phyloP scores from a whole-genome alignment of 1,140 invertebrate species.

The Drosophila elegans region DNA sequence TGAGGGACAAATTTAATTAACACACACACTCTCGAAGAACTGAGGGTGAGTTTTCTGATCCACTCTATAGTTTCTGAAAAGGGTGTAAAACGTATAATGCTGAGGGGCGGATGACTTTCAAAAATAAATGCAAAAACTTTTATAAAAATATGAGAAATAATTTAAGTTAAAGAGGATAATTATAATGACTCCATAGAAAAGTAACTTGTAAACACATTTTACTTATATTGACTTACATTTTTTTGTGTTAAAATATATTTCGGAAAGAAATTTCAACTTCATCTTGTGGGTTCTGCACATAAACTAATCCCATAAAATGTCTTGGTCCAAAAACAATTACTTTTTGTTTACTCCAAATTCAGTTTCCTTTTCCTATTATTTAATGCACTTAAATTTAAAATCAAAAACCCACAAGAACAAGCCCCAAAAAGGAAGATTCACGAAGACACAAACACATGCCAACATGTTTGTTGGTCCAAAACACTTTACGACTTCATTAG shows the following conservation, averaged over 20 bases:
- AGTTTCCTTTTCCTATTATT: constrained; percentile 44
- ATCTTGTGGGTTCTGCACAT: background rate
- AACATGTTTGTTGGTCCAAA: constrained; percentile 54
- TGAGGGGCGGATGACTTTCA: background rate
- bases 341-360: constrained; percentile 18
- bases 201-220: too few species aligned
- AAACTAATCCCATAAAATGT: constrained; percentile 21
- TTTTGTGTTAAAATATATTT: too few species aligned
- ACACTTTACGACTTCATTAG: constrained; percentile 75
- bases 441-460: constrained; percentile 38
- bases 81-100: constrained; percentile 26
- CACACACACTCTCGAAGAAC: background rate
- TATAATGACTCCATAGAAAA: too few species aligned
- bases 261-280: background rate
- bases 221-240: too few species aligned
- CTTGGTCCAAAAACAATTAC: background rate
- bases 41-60: constrained; percentile 23
- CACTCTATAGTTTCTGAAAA: constrained; percentile 13
- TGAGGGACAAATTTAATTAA: constrained; percentile 58
- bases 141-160: too few species aligned
- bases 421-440: constrained; percentile 31
- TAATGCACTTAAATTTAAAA: constrained; percentile 35
- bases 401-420: constrained; percentile 60
- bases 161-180: too few species aligned
- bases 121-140: constrained; percentile 2